A percentile compares a stretch with the other conserved stretches of the same genome.
Evolutionary conservation across 2,888 invertebrate genomes (phyloP).

Genomic region (Aethes cnicana): DNA sequence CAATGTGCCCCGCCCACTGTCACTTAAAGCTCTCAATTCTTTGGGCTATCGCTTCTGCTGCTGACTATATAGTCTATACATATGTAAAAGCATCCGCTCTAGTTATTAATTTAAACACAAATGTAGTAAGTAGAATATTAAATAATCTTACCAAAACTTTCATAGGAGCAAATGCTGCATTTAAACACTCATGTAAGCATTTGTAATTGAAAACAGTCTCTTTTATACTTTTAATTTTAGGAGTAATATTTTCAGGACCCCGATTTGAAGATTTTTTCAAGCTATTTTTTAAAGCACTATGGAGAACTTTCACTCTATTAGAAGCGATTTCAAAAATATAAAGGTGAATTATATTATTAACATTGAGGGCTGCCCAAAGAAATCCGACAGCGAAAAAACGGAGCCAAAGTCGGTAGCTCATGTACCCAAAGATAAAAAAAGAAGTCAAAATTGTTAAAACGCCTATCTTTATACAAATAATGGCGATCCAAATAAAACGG

Average conservation of each 20-base stretch:
- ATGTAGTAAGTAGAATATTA: too few species aligned
- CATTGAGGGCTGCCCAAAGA: background rate
- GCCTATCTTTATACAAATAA: background rate
- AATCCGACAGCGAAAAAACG: background rate
- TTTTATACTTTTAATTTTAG: constrained; percentile 6
- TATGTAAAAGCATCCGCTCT: too few species aligned
- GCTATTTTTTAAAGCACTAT: background rate
- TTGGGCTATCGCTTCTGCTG: too few species aligned
- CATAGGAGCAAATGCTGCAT: background rate
- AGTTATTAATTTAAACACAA: too few species aligned
- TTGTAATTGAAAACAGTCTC: background rate
- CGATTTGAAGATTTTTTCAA: background rate
- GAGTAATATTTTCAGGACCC: background rate
- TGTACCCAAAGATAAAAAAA: background rate
- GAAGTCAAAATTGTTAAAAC: background rate
- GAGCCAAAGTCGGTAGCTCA: background rate
- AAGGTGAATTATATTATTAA: constrained; percentile 1
- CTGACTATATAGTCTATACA: too few species aligned
- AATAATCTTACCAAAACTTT: constrained; percentile 12
- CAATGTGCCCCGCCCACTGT: too few species aligned
- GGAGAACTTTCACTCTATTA: background rate
- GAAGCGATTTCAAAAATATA: constrained; percentile 9
- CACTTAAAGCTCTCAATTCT: too few species aligned
- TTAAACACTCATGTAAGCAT: background rate
- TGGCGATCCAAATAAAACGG: background rate